Evolutionary conservation across 2,888 invertebrate species (phyloP), one percentile per base, ranked within the genome.

Genomic region (Catocala fraxini): DNA sequence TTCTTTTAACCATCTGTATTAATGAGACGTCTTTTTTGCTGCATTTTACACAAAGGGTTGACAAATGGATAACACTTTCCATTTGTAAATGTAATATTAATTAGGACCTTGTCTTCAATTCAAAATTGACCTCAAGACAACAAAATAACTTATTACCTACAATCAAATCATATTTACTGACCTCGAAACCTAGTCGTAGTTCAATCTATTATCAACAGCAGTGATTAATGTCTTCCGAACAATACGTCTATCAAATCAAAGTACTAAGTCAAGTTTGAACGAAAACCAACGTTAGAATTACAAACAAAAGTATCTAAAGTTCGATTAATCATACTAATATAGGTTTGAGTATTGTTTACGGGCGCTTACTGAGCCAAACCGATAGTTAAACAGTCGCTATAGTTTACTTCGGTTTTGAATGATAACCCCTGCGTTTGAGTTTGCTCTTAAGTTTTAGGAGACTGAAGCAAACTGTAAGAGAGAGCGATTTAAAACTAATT

Each of bases 381-480:
- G 53, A 67, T 71, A 61, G 59, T 66, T 65, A 56, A 68, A 68
- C 68, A 60, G 41, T 49, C 55, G 51, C 46, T 49, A 35, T 13
- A 48, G 47, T 49, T 51, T 70, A 70, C 56, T 68, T 66, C 60
- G 68, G 70, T 58, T 68, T 42, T 53, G 47, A 62, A 64, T 70
- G 78, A 77, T 80, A 77, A 73, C 73, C 66, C 56, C 35, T 67
- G 65, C 49, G 62, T 72, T 75, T 69, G 65, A 69, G 70, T 80
- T 77, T 57, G 51, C 48, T 56, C 49, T 49, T 54, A 34, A 35
- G 39, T 49, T 56, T 56, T 56, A 41, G 41, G 42, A 33, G 25
- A 45, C 13, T 34, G 49, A 43, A 9, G 35, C n/a, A 13, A 33
- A 25, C 11, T 1, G 49, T n/a, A 41, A 46, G 41, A 33, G 48